Conservation (phyloP, 2,797 vertebrate genomes). For the Myripristis murdjan region DNA sequence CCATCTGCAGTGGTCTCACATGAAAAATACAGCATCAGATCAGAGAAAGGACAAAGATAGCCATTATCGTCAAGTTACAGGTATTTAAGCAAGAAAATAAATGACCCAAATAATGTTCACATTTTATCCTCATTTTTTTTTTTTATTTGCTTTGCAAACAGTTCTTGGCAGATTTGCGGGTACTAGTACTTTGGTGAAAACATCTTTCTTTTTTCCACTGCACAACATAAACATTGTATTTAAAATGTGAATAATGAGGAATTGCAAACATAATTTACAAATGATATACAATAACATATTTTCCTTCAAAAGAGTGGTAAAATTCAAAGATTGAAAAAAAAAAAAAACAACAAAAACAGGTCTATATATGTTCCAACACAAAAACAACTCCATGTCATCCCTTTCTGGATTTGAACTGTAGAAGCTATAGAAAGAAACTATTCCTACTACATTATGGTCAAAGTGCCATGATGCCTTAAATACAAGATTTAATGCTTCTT, state of each 20-base stretch:
- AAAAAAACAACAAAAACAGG: constrained; percentile 49
- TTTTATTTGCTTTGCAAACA: constrained; percentile 81
- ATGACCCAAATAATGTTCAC: constrained; percentile 1
- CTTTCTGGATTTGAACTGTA: constrained; percentile 47
- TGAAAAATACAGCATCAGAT: too few relatives aligned
- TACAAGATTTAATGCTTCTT: constrained; percentile 53
- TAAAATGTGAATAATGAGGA: constrained; percentile 64
- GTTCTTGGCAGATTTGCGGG: constrained; percentile 78
- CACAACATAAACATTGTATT: constrained; percentile 70
- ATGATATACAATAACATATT: constrained; percentile 64
- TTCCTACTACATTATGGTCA: constrained; percentile 43
- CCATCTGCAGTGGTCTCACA: too few relatives aligned
- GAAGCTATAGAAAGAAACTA: constrained; percentile 26
- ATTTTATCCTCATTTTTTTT: constrained; percentile 48
- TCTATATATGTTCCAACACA: constrained; percentile 45
- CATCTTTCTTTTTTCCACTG: constrained; percentile 57
- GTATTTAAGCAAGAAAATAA: constrained; percentile 5
- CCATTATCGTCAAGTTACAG: not conserved
- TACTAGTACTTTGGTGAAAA: constrained; percentile 71
- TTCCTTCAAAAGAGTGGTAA: constrained; percentile 48
- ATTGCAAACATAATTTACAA: constrained; percentile 68
- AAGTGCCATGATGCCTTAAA: constrained; percentile 48
- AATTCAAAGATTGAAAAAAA: constrained; percentile 44
- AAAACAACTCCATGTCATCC: constrained; percentile 49
- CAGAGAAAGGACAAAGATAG: not conserved